Evolutionary conservation across 2,888 invertebrate genomes (phyloP).

Genomic region (Apamea anceps): DNA sequence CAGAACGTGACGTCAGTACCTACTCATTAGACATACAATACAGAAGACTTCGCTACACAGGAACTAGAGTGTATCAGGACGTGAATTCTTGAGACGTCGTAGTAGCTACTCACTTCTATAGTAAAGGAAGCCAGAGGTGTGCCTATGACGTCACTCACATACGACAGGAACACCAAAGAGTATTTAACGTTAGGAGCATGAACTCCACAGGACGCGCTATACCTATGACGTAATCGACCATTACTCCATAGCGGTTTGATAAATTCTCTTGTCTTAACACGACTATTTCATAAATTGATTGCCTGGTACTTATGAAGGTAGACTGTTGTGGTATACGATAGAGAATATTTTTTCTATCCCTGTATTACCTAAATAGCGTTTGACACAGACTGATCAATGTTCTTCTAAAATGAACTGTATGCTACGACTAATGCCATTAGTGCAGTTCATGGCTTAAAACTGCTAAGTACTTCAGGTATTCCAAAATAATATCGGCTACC

Average conservation of each 20-base stretch:
- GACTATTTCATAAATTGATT: not conserved
- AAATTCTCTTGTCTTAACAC: conserved; percentile 18
- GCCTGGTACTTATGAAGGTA: not conserved
- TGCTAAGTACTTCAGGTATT: not conserved
- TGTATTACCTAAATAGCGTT: not conserved
- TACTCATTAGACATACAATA: conserved; percentile 3
- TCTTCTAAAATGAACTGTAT: conserved; percentile 24
- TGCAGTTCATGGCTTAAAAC: conserved; percentile 13
- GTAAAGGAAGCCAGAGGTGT: conserved; percentile 51
- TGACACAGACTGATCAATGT: conserved; percentile 27
- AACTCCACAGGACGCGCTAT: conserved; percentile 49
- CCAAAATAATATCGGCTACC: not conserved
- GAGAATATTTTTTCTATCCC: not conserved
- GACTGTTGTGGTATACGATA: not conserved
- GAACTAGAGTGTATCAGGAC: conserved; percentile 33
- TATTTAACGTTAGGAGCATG: conserved; percentile 9
- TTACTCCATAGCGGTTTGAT: not conserved
- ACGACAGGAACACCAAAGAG: conserved; percentile 15
- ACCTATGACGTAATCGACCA: conserved; percentile 27
- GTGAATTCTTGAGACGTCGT: conserved; percentile 40
- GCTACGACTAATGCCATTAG: conserved; percentile 8
- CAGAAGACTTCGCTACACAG: conserved; percentile 16
- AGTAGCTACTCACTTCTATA: conserved; percentile 25
- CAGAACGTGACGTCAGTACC: conserved; percentile 12
- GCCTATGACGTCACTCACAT: conserved; percentile 40